Evolutionary conservation across 2,888 invertebrate genomes (phyloP), one percentile per base, ranked within the genome.

Genomic region (Ormyrus thymus): DNA sequence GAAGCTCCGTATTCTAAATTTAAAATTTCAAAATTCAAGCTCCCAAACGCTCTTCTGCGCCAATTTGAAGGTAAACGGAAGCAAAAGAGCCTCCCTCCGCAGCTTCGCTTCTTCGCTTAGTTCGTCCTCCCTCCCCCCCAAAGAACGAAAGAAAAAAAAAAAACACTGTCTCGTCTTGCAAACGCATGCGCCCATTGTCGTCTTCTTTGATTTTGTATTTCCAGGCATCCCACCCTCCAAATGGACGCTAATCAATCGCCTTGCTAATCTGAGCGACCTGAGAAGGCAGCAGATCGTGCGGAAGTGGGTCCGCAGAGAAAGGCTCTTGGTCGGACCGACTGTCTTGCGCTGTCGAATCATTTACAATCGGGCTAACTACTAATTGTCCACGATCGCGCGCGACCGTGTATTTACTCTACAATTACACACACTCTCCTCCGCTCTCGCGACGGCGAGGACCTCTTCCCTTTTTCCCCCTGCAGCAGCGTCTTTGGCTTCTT

Each of bases 251-350:
- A 86, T 89, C 79, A 85, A 86, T 83, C 87, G 86, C 81, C 82
- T 87, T 83, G 84, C 86, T 83, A 89, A 89, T 81, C 82, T 88
- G 84, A 90, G 88, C 83, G 87, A 89, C 84, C 86, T 89, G 70
- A 89, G 86, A 82, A 84, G 87, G 81, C 88, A 88, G 83, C 88
- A 89, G 82, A 87, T 89, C 78, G 78, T 84, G 75, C 86, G 89
- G 85, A 88, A 90, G 61, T 89, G 89, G 89, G 84, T 84, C 79
- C 85, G 86, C 80, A 86, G 85, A 74, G 89, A 88, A 76, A 84
- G 83, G 81, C 82, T 84, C 73, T 76, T 83, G 75, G 69, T 70
- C 69, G 81, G 82, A 48, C 78, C 83, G 8, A 68, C 81, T 9
- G 58, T 84, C 51, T 45, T 83, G 79, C 79, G 77, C 65, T 71